Conservation (phyloP, 1,140 invertebrate genomes). For the Asobara japonica region DNA sequence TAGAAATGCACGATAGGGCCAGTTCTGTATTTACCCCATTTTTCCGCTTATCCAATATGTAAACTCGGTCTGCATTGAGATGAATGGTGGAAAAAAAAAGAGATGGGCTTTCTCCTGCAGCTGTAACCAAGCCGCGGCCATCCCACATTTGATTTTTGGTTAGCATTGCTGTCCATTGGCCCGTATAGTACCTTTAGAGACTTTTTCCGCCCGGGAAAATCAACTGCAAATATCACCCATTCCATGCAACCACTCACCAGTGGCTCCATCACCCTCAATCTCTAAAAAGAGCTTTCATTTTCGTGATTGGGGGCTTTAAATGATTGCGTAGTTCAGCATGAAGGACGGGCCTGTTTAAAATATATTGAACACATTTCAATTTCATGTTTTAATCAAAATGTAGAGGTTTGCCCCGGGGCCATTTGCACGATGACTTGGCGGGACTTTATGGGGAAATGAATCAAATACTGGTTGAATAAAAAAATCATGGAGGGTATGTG, state of each 20-base stretch:
- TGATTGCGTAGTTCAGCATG: background rate
- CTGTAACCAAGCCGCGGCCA: constrained; percentile 29
- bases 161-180: constrained; percentile 57
- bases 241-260: background rate
- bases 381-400: background rate
- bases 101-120: background rate
- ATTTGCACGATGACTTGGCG: background rate
- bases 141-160: constrained; percentile 60
- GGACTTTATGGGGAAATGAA: background rate
- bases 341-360: background rate
- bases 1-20: constrained; percentile 10
- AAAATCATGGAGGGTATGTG: no score
- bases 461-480: no score
- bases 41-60: constrained; percentile 23
- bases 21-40: constrained; percentile 3
- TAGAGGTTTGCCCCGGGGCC: background rate
- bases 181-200: constrained; percentile 59
- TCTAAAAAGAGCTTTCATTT: constrained; percentile 60
- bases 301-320: constrained; percentile 64
- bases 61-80: background rate
- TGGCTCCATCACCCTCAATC: background rate
- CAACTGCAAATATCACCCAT: constrained; percentile 37
- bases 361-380: background rate
- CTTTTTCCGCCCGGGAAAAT: constrained; percentile 60
- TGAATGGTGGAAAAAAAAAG: constrained; percentile 22